phyloP scores from a whole-genome alignment of 2,113 vertebrate genomes.

The Lota lota region DNA sequence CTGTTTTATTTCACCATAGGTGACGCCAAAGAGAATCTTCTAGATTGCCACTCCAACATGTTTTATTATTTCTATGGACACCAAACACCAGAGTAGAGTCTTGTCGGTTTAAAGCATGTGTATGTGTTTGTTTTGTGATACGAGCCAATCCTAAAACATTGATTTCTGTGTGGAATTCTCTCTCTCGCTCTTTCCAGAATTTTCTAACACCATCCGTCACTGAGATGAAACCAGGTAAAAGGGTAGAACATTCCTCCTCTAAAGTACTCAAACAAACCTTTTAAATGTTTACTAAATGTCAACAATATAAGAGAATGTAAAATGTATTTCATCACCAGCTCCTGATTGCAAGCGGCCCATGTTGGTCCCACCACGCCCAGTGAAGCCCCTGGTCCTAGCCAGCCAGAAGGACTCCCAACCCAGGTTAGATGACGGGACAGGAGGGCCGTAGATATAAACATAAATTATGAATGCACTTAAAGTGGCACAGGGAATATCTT shows the following conservation, averaged over 20 bases:
- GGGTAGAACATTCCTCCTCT: background rate
- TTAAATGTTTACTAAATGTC: slow-evolving; percentile 36
- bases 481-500: no score
- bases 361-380: background rate
- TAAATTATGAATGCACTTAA: no score
- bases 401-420: slow-evolving; percentile 53
- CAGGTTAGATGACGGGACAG: slow-evolving; percentile 39
- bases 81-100: background rate
- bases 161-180: background rate
- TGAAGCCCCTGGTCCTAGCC: slow-evolving; percentile 14
- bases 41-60: no score
- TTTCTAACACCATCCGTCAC: slow-evolving; percentile 20
- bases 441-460: background rate
- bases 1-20: no score
- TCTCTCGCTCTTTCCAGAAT: slow-evolving; percentile 38
- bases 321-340: no score
- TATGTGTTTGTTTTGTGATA: background rate
- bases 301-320: no score
- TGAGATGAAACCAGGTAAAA: slow-evolving; percentile 52
- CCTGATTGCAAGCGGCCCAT: no score
- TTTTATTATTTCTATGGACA: background rate
- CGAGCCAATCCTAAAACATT: background rate
- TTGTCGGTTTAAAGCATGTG: background rate
- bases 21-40: no score
- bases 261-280: background rate